Percentiles rank a stretch among this genome's conserved stretches.
phyloP scores from a whole-genome alignment of 2,113 vertebrate species.

The Malurus cyaneus region DNA sequence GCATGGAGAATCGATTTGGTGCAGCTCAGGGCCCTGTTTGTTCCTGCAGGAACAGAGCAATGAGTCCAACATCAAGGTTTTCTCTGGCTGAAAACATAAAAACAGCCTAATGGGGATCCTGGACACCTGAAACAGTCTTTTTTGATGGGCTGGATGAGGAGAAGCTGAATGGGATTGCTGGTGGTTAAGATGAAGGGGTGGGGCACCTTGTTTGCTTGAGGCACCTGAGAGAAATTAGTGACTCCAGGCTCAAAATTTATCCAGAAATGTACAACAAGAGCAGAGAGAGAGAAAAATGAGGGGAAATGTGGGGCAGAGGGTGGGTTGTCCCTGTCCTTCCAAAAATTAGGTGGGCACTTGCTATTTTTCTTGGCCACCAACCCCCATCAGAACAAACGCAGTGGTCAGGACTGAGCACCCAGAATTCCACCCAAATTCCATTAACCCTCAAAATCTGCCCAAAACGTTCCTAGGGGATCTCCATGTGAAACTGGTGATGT shows the following conservation, averaged over 20 bases:
- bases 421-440: not conserved
- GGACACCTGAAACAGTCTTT: not conserved
- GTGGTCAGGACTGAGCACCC: not conserved
- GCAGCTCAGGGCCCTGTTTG: slow-evolving; percentile 35
- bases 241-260: not conserved
- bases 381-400: not conserved
- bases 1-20: slow-evolving; percentile 21
- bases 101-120: not conserved
- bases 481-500: not conserved
- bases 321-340: not conserved
- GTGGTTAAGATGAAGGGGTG: not conserved
- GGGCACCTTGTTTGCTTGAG: not conserved
- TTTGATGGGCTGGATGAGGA: not conserved
- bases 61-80: not conserved
- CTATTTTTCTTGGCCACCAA: not conserved
- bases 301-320: not conserved
- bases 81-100: not conserved
- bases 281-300: not conserved
- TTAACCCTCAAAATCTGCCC: not conserved
- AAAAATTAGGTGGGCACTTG: not conserved
- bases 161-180: not conserved
- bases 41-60: not conserved
- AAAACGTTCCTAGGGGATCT: not conserved
- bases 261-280: not conserved
- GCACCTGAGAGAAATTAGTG: not conserved